phyloP scores from a whole-genome alignment of 1,140 invertebrate species.

The Bombus balteatus region DNA sequence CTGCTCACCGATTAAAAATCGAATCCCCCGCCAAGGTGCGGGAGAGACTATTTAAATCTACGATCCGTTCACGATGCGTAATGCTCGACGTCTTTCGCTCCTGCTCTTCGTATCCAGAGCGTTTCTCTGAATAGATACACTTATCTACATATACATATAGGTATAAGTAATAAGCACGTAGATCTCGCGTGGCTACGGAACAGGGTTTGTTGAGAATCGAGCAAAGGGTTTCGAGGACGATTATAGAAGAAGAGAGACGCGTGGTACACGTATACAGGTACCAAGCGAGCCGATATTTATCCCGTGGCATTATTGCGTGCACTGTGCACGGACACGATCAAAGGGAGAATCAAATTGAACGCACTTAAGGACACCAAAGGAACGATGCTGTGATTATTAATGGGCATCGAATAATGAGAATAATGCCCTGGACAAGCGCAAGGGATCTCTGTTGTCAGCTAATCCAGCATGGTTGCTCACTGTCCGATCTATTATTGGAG shows the following conservation, averaged over 20 bases:
- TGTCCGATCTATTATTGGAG: slow-evolving; percentile 62
- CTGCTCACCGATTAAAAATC: slow-evolving; percentile 82
- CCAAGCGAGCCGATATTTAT: slow-evolving; percentile 6
- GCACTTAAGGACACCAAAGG: slow-evolving; percentile 9
- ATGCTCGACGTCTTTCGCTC: not conserved
- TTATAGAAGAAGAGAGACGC: not conserved
- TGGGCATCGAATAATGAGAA: slow-evolving; percentile 56
- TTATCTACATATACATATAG: no score
- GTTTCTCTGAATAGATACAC: not conserved
- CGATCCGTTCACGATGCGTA: slow-evolving; percentile 20
- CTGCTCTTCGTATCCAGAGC: no score
- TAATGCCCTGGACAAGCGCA: slow-evolving; percentile 40
- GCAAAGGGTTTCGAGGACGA: not conserved
- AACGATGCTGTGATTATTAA: slow-evolving; percentile 47
- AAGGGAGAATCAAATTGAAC: slow-evolving; percentile 14
- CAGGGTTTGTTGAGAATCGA: not conserved
- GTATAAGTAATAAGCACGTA: not conserved
- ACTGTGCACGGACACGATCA: slow-evolving; percentile 7
- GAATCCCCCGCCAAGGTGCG: slow-evolving; percentile 69
- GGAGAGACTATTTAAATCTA: slow-evolving; percentile 60
- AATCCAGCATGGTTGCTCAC: slow-evolving; percentile 57
- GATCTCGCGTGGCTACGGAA: not conserved
- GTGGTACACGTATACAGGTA: not conserved
- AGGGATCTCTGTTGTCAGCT: slow-evolving; percentile 40
- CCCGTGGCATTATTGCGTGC: not conserved